phyloP scores from a whole-genome alignment of 2,797 vertebrate genomes.

The Tarsius wallacei region DNA sequence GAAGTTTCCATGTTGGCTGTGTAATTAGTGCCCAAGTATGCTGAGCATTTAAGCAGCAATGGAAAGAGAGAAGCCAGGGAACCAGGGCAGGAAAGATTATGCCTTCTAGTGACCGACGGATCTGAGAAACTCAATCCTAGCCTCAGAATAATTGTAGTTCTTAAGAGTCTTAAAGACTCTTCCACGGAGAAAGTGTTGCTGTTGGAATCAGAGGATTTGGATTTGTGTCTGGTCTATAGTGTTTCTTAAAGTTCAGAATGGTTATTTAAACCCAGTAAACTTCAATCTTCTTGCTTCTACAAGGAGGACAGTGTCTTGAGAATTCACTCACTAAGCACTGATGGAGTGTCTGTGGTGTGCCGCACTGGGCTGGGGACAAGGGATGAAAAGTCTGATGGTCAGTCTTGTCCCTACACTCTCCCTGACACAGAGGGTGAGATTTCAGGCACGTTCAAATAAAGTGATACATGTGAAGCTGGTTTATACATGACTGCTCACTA shows the following conservation, averaged over 20 bases:
- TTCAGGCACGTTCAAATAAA: background rate
- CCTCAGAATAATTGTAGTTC: background rate
- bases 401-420: background rate
- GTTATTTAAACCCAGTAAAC: background rate
- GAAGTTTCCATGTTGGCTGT: background rate
- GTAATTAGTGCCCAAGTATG: background rate
- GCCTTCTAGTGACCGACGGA: background rate
- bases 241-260: background rate
- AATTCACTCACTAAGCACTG: background rate
- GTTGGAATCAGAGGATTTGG: background rate
- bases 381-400: background rate
- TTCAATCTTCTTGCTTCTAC: background rate
- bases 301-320: background rate
- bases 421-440: background rate
- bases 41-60: too few relatives aligned
- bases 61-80: background rate
- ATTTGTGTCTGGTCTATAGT: background rate
- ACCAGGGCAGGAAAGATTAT: background rate
- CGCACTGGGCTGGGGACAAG: background rate
- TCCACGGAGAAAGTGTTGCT: background rate
- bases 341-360: background rate
- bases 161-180: background rate
- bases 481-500: background rate
- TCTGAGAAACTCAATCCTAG: fast-evolving
- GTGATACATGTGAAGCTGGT: too few relatives aligned